Evolutionary conservation across 2,888 invertebrate species (phyloP), one percentile per base, ranked within the genome.

Genomic region (Morpho helenor): DNA sequence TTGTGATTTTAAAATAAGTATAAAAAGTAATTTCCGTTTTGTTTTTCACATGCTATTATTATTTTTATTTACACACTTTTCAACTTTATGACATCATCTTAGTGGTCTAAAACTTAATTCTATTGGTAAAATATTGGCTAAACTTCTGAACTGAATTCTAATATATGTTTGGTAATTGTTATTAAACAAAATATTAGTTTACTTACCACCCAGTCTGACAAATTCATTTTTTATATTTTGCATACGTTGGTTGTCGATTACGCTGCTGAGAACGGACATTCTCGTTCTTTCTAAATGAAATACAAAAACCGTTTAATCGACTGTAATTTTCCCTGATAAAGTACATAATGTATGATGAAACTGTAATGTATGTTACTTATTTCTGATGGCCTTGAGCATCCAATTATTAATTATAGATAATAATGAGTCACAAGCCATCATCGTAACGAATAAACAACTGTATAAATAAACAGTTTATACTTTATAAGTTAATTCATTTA

Each of bases 141-240:
- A n/a, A n/a, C n/a, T n/a, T n/a, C n/a, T 31, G 31, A 5, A 31
- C 31, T 31, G 1, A 31, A 31, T 31, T 31, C 31, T 31, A 31
- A 31, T 31, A 31, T 31, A 31, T 31, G 3, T 31, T 31, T 2
- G 31, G 31, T 31, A 3, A 31, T 31, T 5, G 2, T 5, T 31
- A 31, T 31, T 31, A 31, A 31, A 31, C 31, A 31, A 31, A 31
- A 31, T 31, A 31, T 31, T 31, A 31, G 31, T 23, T 46, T 47
- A 68, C 74, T 77, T 78, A 91, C 92, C 91, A 77, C 80, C 76
- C 59, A 91, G 67, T 63, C 91, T 79, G 60, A 72, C 73, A 68
- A 91, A 91, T 69, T 92, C 90, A 3, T 77, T 71, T 23, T 76
- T 72, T 62, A 92, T 91, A 56, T 69, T 78, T 59, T 74, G 67